Base-by-base conservation (phyloP, 1,140 invertebrate genomes). In the Hetaerina americana region DNA sequence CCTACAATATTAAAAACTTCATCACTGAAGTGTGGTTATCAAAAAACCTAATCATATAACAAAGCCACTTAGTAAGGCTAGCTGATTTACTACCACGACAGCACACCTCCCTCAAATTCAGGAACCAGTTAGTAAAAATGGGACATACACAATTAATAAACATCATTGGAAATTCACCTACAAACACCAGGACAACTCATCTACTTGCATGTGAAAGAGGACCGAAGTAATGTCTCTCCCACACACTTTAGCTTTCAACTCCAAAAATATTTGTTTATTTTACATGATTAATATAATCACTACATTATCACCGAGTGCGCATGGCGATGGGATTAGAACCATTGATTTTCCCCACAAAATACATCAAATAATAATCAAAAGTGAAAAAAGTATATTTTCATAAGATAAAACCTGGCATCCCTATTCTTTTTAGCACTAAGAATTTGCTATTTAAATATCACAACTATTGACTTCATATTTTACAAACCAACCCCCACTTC, bases 281-380 rank as follows among this genome's bases (percentile, higher is more conserved):
- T 26, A 69, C 68, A 69, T 69, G 68, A 69, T 69, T 69, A 69
- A 69, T 69, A 69, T 69, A 69, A 69, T 69, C 68, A 69, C 68
- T 69, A 69, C 68, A 69, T 27, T 69, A 69, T 69, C 68, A 69
- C 68, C 28, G 68, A 69, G 68, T 69, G 28, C 68, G 22, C 28
- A 69, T 69, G 68, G 68, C 68, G 28, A 27, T 69, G 28, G 68
- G 68, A 69, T 69, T 27, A 28, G 68, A 69, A n/a, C 68, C 68
- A 69, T 27, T n/a, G 28, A 69, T 12, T 28, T 69, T 28, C 28
- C 66, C 68, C 18, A 28, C 68, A 26, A 69, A 69, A 69, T 69
- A 69, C 68, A 69, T 28, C 26, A 69, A 69, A 69, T 28, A 69
- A 69, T 69, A 69, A 27, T 69, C 68, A 69, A 69, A 69, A 28